Evolutionary conservation across 2,797 vertebrate genomes (phyloP).

Genomic region (Anguilla obscura): DNA sequence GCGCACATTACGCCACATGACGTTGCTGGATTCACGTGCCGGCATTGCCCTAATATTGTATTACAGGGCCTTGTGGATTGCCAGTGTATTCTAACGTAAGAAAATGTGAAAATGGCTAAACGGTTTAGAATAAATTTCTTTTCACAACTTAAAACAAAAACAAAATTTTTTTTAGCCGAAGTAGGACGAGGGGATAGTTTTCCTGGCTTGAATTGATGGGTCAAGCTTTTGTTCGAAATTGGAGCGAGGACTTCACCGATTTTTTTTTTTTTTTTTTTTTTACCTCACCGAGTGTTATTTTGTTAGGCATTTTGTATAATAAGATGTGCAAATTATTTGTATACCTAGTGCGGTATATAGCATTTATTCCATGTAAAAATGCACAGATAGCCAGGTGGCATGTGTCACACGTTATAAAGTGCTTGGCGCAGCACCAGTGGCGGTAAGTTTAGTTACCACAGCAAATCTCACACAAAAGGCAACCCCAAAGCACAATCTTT

Average conservation of each 20-base stretch:
- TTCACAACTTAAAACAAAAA: background rate
- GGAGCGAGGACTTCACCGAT: background rate
- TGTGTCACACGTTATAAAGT: slow-evolving; percentile 36
- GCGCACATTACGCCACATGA: slow-evolving; percentile 5
- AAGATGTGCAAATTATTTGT: background rate
- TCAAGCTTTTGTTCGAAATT: background rate
- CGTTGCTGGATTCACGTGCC: slow-evolving; percentile 21
- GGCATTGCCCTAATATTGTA: background rate
- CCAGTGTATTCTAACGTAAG: background rate
- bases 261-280: background rate
- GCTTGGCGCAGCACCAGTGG: slow-evolving; percentile 54
- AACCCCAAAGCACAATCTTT: slow-evolving; percentile 54
- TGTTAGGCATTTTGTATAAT: background rate
- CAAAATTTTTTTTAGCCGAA: background rate
- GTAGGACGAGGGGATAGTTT: background rate
- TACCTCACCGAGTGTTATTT: background rate
- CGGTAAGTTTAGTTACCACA: slow-evolving; percentile 51
- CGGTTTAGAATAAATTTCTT: background rate
- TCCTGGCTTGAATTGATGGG: background rate
- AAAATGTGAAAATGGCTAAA: background rate
- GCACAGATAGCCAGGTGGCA: background rate
- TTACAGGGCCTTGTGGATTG: background rate
- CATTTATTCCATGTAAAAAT: background rate
- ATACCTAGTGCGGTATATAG: background rate
- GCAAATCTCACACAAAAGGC: slow-evolving; percentile 59